Base-by-base conservation (phyloP, 2,113 vertebrate genomes). In the Trematomus loennbergii region DNA sequence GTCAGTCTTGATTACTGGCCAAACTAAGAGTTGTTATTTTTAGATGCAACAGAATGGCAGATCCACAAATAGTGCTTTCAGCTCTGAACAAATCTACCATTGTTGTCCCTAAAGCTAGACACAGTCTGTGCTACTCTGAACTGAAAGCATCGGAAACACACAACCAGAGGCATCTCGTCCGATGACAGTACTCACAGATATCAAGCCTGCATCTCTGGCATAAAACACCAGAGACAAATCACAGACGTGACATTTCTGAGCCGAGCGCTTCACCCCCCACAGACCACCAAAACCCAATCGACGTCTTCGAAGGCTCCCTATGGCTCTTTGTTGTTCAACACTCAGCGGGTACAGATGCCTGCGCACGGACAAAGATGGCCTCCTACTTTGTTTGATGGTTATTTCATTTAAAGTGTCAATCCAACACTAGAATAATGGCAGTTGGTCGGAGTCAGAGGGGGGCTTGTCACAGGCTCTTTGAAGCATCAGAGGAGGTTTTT, bases 371-470 rank as follows among this genome's bases (percentile, higher is more conserved):
- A 80, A 84, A 86, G 71, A 83, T 69, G 68, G 75, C 63, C 67
- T 75, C 69, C 59, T 54, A 65, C 72, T 72, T 72, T 75, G 81
- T 74, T 86, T 57, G 43, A 70, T 82, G 76, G 73, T 88, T 87
- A 84, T 88, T 92, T 80, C 80, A 83, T 90, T 89, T 86, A 82
- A 82, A 89, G 90, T 90, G 89, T 90, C 90, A 87, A 81, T 89
- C 82, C 68, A 36, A 65, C 65, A 29, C 25, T 55, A 45, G 67
- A 83, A 77, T 57, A 79, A 76, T 83, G 83, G 40, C 77, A 75
- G 78, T 69, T 78, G 84, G 65, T 84, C 52, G 4, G 64, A 82
- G 75, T 70, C 68, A 40, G 80, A n/a, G 53, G 69, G 72, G 57
- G 75, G 59, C 62, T 73, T 81, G 87, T 85, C 84, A 66, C 22